Evolutionary conservation across 2,113 vertebrate species (phyloP), one percentile per base, ranked within the genome.

Genomic region (Chaenogobius annularis): DNA sequence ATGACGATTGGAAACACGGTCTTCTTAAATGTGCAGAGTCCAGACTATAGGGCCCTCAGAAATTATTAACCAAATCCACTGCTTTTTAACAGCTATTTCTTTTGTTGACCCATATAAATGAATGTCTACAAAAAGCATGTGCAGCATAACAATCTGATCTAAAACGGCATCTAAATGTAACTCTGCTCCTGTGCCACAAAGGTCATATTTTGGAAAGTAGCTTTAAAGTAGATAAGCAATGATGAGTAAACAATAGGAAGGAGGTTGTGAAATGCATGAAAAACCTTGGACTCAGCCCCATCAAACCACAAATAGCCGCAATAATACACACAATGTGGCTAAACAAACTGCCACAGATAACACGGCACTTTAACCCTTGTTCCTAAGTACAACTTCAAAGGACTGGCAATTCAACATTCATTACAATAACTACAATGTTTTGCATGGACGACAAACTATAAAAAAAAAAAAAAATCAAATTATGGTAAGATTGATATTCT

Each of bases 231-330:
- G 80, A 88, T 89, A 88, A 87, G 78, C 52, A 55, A 66, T 78
- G 70, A 86, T 69, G 66, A 79, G 69, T 74, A 87, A 88, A 85
- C 77, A 84, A 77, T 69, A 63, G 55, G 55, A 62, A 15, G 12
- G 61, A 48, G 73, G 86, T 85, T 89, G 74, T 61, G 66, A 61
- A 88, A 88, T 72, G 62, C 22, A 4, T 22, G 63, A 44, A 76
- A 61, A 86, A 78, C 82, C 72, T 87, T 89, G 77, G 86, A 84
- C 85, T 70, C 40, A 2, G 47, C 14, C 61, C 52, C 12, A 58
- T 56, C 23, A 75, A 70, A 14, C 54, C 26, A 59, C 64, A 35
- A 13, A 15, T 64, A 75, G 70, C 83, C 1, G 0, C 58, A 40
- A 69, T 66, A 84, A 73, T 58, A 74, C 75, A 75, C 59, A 56